These are phyloP conservation scores for Sorex araneus DNA, from an alignment of 2,113 vertebrate genomes.

Conservation along the genomic window DNA sequence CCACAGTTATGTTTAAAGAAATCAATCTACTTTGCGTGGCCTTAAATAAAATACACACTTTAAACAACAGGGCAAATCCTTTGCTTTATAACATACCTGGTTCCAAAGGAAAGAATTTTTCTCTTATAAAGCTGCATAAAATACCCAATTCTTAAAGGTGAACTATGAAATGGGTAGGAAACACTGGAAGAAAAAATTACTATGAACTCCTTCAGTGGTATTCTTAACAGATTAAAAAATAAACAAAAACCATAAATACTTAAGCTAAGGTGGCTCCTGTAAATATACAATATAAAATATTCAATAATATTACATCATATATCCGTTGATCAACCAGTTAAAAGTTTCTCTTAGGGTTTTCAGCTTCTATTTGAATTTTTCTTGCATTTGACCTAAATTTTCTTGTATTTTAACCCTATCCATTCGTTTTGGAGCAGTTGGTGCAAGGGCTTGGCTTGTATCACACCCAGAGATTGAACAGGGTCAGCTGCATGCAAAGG, in stretches of 20 bases:
- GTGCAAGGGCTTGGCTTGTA: no score
- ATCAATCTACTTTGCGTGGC: constrained; percentile 13
- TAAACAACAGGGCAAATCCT: background rate
- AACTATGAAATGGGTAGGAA: constrained; percentile 38
- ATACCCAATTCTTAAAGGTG: constrained; percentile 42
- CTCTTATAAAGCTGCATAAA: constrained; percentile 50
- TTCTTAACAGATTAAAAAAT: constrained; percentile 11
- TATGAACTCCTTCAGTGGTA: constrained; percentile 62
- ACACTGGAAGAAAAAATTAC: constrained; percentile 57
- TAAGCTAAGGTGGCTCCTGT: background rate
- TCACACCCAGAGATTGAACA: no score
- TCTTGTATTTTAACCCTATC: no score
- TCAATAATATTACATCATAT: background rate
- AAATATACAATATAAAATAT: background rate
- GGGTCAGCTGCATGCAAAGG: no score
- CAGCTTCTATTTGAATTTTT: constrained; percentile 43
- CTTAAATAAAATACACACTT: constrained; percentile 19
- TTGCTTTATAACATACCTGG: background rate
- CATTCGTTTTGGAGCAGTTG: no score
- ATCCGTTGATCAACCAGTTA: constrained; percentile 29
- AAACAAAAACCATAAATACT: constrained; percentile 32
- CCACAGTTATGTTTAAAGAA: background rate
- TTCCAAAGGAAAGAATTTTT: constrained; percentile 18
- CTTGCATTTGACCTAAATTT: constrained; percentile 52
- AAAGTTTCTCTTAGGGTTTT: constrained; percentile 36